Base-by-base conservation (phyloP, 2,797 vertebrate species). In the Amniataba percoides region DNA sequence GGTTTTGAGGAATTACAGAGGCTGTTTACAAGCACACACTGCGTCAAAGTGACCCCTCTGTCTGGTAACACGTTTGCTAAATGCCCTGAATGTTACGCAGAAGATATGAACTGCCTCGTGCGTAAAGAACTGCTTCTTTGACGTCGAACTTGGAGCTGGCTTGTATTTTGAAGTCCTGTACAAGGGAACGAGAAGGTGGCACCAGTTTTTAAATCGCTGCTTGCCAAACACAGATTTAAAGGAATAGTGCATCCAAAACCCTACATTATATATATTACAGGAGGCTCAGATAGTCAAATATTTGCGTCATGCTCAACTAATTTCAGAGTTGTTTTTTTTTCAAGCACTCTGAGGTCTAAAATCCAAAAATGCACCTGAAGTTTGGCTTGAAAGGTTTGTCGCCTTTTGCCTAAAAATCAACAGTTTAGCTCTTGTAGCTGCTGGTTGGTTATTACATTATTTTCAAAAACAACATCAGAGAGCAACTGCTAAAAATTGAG, bases 1-100 rank as follows among this genome's bases (percentile, higher is more conserved):
- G 58, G 40, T n/a, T 10, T 2, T n/a, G 14, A 42, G 25, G 55
- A n/a, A 36, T 23, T 5, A 45, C 13, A 39, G 34, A 36, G 10
- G 66, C 56, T 49, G 46, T 52, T 40, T 6, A 21, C 19, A 31
- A 55, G 45, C 40, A 27, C 18, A 21, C 11, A 4, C 10, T 55
- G 49, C 12, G 45, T 27, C 34, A 14, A 18, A 52, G 39, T 21
- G 7, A 58, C 52, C 3, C n/a, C 39, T 9, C 52, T 34, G 19
- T 12, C 48, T 48, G 45, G 25, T 48, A 4, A 34, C 42, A 42
- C 7, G 2, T 42, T 39, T 46, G 57, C 40, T 21, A 31, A 73
- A 81, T 52, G 69, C 58, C 65, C 71, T 58, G 65, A 70, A 53
- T 21, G 39, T 16, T 12, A 23, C 1, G 19, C 51, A 15, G 18